phyloP scores from a whole-genome alignment of 1,140 invertebrate genomes.

The Steinernema feltiae region DNA sequence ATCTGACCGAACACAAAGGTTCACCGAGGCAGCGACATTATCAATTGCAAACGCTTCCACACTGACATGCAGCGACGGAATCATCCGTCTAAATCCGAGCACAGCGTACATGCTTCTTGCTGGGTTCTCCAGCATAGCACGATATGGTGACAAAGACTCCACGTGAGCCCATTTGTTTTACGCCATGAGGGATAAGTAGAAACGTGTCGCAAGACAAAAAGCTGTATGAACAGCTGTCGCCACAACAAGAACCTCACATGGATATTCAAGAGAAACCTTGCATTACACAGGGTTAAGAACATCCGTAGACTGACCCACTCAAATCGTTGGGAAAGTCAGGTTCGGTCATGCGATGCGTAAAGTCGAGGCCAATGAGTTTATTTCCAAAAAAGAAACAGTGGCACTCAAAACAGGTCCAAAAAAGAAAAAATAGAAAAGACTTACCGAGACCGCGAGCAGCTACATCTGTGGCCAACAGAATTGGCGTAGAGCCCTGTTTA shows the following conservation, averaged over 20 bases:
- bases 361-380: slow-evolving; percentile 4
- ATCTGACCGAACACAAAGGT: background rate
- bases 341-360: slow-evolving; percentile 8
- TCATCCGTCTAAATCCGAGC: background rate
- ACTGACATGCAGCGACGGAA: background rate
- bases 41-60: background rate
- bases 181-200: slow-evolving; percentile 1
- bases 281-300: background rate
- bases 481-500: slow-evolving; percentile 77
- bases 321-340: background rate
- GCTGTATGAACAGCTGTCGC: background rate
- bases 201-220: background rate
- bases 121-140: background rate
- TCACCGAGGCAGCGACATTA: slow-evolving; percentile 1
- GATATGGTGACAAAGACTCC: background rate
- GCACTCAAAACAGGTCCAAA: slow-evolving; percentile 9
- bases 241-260: background rate
- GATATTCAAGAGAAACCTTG: background rate
- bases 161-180: background rate
- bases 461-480: slow-evolving; percentile 95
- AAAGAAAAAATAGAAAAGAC: slow-evolving; percentile 53
- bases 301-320: slow-evolving; percentile 7
- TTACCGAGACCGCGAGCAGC: slow-evolving; percentile 93
- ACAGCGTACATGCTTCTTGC: background rate
- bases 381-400: background rate